phyloP scores from a whole-genome alignment of 2,888 invertebrate genomes.

The Standfussiana lucernea region DNA sequence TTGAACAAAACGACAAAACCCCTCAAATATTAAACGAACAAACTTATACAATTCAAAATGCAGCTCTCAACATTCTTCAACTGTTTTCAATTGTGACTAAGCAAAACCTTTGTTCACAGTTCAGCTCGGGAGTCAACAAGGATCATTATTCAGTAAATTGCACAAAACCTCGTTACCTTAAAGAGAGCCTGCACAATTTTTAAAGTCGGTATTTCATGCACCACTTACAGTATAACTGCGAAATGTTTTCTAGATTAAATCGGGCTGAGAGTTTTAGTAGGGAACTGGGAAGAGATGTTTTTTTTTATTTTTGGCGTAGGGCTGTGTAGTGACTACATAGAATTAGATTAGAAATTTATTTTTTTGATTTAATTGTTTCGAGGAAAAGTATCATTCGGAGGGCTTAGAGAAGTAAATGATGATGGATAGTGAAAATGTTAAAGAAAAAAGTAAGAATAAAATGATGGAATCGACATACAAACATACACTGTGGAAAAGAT shows the following conservation, averaged over 20 bases:
- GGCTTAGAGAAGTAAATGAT: no score
- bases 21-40: slow-evolving; percentile 26
- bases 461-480: no score
- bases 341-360: no score
- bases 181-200: slow-evolving; percentile 47
- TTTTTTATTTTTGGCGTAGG: background rate
- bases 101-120: slow-evolving; percentile 54
- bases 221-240: slow-evolving; percentile 38
- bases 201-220: slow-evolving; percentile 56
- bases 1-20: slow-evolving; percentile 11
- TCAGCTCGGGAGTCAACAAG: slow-evolving; percentile 64
- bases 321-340: background rate
- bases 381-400: no score
- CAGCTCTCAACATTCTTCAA: slow-evolving; percentile 42
- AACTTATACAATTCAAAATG: slow-evolving; percentile 45
- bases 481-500: no score
- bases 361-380: no score
- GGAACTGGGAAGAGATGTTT: slow-evolving; percentile 6
- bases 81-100: slow-evolving; percentile 52
- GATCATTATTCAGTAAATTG: slow-evolving; percentile 72
- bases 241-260: slow-evolving; percentile 53
- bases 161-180: slow-evolving; percentile 55
- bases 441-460: no score
- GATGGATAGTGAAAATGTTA: no score
- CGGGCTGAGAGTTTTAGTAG: slow-evolving; percentile 10